Conservation (phyloP, 2,888 invertebrate species). For the Leptinotarsa rubiginosa region DNA sequence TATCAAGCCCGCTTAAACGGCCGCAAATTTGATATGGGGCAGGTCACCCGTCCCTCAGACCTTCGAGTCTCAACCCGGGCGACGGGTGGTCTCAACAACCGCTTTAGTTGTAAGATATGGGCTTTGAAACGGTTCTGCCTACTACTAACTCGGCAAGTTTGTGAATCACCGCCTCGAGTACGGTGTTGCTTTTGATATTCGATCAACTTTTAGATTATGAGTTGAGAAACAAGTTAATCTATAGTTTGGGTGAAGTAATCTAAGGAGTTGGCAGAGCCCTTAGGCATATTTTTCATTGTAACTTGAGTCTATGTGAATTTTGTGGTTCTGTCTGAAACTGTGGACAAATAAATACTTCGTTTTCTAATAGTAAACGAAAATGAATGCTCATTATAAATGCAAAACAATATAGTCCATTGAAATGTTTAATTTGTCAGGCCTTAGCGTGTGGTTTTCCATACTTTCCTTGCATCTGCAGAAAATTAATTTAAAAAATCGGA, state of each 20-base stretch:
- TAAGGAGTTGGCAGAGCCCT: background rate
- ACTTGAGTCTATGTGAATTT: no score
- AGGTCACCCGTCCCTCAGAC: slow-evolving; percentile 29
- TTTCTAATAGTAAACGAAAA: no score
- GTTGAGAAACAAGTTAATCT: slow-evolving; percentile 17
- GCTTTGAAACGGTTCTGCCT: slow-evolving; percentile 17
- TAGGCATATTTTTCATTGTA: no score
- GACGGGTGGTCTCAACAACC: slow-evolving; percentile 30
- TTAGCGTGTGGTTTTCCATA: no score
- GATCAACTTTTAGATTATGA: slow-evolving; percentile 10
- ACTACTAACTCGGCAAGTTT: slow-evolving; percentile 12
- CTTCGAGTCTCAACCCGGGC: slow-evolving; percentile 11
- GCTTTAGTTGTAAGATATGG: slow-evolving; percentile 15
- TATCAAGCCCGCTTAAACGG: background rate
- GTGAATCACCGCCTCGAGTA: slow-evolving; percentile 16
- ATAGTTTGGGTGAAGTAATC: background rate
- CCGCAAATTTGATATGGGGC: slow-evolving; percentile 11
- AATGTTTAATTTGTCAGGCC: no score
- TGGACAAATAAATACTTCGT: no score
- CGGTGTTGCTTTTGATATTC: slow-evolving; percentile 10
- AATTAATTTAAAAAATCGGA: no score
- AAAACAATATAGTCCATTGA: no score
- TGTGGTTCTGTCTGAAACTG: no score
- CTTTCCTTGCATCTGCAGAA: no score
- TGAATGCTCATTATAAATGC: no score